These are phyloP conservation scores for Microplitis demolitor DNA, from an alignment of 1,140 invertebrate species.

Conservation along the genomic window DNA sequence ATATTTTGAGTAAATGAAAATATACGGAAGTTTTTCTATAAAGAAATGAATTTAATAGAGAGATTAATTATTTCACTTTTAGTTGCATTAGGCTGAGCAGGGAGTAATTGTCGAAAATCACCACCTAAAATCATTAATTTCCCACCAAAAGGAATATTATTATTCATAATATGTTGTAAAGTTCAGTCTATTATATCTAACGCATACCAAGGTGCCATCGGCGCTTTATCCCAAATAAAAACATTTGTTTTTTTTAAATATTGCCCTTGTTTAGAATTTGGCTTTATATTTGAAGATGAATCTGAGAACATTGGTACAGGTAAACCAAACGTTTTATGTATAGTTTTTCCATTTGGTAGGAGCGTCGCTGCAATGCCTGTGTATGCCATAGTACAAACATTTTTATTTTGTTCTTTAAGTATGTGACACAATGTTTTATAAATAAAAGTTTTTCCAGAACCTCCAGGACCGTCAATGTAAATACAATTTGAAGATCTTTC, in stretches of 20 bases:
- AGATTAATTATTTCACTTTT: conserved; percentile 22
- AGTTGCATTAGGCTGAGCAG: conserved; percentile 22
- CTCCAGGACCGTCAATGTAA: not conserved
- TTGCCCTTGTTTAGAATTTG: too few species aligned
- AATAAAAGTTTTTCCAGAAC: not conserved
- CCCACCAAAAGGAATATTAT: conserved; percentile 26
- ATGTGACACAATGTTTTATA: not conserved
- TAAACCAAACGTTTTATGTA: not conserved
- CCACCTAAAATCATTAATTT: conserved; percentile 36
- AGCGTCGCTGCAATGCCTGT: not conserved
- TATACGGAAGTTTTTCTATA: conserved; percentile 7
- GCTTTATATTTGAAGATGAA: too few species aligned
- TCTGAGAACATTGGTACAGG: not conserved
- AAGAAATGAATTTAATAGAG: conserved; percentile 25
- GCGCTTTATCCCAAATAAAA: conserved; percentile 30
- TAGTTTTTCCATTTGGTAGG: not conserved
- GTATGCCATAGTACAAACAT: not conserved
- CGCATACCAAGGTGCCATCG: conserved; percentile 33
- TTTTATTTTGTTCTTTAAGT: not conserved
- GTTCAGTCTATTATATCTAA: conserved; percentile 27
- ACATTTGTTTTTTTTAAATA: too few species aligned
- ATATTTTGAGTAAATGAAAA: too few species aligned
- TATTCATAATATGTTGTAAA: conserved; percentile 31
- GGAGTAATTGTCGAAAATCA: conserved; percentile 15
- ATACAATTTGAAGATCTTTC: not conserved